A percentile compares a stretch with the other conserved stretches of the same genome.
phyloP scores from a whole-genome alignment of 1,140 invertebrate genomes.

The Polypedilum vanderplanki region DNA sequence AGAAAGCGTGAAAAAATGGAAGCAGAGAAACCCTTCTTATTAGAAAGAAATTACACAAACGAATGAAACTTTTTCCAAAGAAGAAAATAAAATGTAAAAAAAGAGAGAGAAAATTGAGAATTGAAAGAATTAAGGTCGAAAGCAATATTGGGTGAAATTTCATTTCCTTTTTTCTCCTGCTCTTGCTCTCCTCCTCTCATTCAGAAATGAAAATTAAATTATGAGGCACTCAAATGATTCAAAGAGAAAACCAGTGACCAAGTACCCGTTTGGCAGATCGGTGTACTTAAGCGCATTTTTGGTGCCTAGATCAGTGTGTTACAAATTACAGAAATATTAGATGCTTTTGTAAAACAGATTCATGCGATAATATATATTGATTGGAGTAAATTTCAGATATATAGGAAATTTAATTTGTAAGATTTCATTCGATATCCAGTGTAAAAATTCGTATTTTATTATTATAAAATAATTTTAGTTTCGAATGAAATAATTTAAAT shows the following conservation, averaged over 20 bases:
- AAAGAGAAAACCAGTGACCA: constrained; percentile 19
- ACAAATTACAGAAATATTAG: no score
- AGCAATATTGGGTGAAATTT: constrained; percentile 5
- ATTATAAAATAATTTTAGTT: no score
- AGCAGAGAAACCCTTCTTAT: neutral
- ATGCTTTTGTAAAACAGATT: no score
- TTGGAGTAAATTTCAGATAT: no score
- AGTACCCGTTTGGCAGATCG: no score
- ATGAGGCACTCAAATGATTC: constrained; percentile 20
- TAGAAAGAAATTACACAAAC: constrained; percentile 13
- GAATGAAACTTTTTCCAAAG: neutral
- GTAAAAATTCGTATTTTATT: no score
- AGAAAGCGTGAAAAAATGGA: neutral
- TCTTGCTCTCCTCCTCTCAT: neutral
- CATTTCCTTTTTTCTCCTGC: constrained; percentile 1
- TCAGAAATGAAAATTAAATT: constrained; percentile 27
- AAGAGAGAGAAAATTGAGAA: neutral
- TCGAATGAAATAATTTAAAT: no score
- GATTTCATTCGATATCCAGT: no score
- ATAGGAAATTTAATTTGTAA: no score
- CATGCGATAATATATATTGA: no score
- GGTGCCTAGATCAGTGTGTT: no score
- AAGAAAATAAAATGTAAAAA: neutral
- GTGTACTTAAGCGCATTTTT: no score
- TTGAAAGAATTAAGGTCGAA: neutral